A percentile compares a stretch with the other conserved stretches of the same genome.
phyloP scores from a whole-genome alignment of 2,888 invertebrate species.

The Noctua comes region DNA sequence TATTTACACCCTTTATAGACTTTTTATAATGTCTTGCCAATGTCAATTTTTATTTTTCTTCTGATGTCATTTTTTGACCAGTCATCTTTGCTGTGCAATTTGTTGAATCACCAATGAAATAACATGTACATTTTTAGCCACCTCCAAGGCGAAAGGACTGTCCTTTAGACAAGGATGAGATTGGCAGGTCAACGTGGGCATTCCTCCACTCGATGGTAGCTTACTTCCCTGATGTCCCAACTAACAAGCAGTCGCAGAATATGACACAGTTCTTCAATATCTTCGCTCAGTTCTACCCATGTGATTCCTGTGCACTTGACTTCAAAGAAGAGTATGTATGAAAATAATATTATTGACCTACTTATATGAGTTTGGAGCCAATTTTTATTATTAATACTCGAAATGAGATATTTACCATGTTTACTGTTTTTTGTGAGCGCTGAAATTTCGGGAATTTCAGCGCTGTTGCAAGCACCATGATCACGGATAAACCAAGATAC shows the following conservation, averaged over 20 bases:
- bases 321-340: conserved; percentile 94
- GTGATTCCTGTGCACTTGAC: conserved; percentile 97
- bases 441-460: no score
- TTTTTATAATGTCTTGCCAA: neutral
- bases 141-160: conserved; percentile 88
- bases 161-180: conserved; percentile 94
- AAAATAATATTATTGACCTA: neutral
- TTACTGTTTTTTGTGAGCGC: no score
- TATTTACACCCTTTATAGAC: no score
- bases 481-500: no score
- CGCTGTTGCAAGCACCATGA: no score
- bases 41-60: neutral
- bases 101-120: neutral
- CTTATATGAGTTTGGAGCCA: conserved; percentile 6
- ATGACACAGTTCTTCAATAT: conserved; percentile 95
- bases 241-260: conserved; percentile 92
- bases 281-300: conserved; percentile 97
- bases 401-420: no score
- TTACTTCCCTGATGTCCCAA: conserved; percentile 96
- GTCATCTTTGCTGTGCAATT: neutral
- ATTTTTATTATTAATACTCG: no score
- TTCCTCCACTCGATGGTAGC: conserved; percentile 99
- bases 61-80: neutral
- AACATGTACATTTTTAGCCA: conserved; percentile 38
- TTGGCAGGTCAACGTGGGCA: conserved; percentile 96